Percentiles rank a stretch among this genome's conserved stretches.
Conservation (phyloP, 2,113 vertebrate species). For the Semicossyphus pulcher region DNA sequence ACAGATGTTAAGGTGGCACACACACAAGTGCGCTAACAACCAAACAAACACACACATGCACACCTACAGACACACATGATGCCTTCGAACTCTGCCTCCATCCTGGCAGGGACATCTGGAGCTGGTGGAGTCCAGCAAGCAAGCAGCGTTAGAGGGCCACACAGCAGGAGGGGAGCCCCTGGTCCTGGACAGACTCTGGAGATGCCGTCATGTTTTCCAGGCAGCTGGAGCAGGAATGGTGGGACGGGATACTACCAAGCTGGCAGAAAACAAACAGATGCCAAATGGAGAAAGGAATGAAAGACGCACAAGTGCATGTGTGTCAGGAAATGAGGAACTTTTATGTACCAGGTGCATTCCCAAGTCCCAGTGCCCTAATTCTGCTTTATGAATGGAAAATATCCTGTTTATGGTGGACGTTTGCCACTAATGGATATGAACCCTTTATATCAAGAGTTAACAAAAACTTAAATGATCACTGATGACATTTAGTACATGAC, state of each 20-base stretch:
- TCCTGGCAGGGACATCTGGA: slow-evolving; percentile 61
- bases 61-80: background rate
- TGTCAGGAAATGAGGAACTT: slow-evolving; percentile 42
- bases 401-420: background rate
- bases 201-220: slow-evolving; percentile 74
- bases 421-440: background rate
- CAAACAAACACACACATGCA: slow-evolving; percentile 2
- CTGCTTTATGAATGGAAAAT: background rate
- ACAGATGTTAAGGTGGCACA: slow-evolving; percentile 60
- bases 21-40: background rate
- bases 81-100: slow-evolving; percentile 16
- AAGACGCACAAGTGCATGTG: background rate
- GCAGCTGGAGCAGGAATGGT: slow-evolving; percentile 51
- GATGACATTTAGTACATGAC: background rate
- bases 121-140: slow-evolving; percentile 28
- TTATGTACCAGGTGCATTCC: slow-evolving; percentile 44
- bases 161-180: slow-evolving; percentile 44
- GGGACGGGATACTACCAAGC: slow-evolving; percentile 3
- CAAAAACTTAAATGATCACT: background rate
- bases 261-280: slow-evolving; percentile 56
- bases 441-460: background rate
- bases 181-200: slow-evolving; percentile 41
- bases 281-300: slow-evolving; percentile 37
- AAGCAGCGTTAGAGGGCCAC: slow-evolving; percentile 48
- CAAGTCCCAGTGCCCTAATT: background rate